Base-by-base conservation (phyloP, 2,888 invertebrate species). In the Habrosyne pyritoides region DNA sequence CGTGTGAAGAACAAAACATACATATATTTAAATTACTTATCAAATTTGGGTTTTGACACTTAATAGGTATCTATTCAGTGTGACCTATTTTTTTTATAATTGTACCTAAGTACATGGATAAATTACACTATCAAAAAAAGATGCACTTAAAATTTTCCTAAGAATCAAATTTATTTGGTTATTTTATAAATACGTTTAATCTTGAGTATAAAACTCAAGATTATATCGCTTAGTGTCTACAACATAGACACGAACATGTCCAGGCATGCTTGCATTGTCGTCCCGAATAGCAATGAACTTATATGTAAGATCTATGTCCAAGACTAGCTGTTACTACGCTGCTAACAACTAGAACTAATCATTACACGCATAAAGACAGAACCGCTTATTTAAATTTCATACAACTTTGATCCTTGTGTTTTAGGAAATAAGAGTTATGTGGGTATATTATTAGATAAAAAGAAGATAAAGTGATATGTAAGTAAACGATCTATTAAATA, bases 281-380 rank as follows among this genome's bases (percentile, higher is more conserved):
- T 28, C 47, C 47, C 46, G 30, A 53, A 53, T 53, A 53, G 47
- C 53, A 26, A 47, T 47, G 53, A 28, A 46, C 53, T 18, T 49
- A 26, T 7, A 49, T 10, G 49, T 49, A 14, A 36, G 14, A 36
- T 36, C 49, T 14, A 18, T 28, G 28, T 10, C 49, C 14, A 14
- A 49, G 48, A 49, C n/a, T 10, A n/a, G 48, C 48, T 14, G 26
- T 49, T 26, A 49, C 12, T n/a, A 33, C 8, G n/a, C 28, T 18
- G 18, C 26, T 24, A 48, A 30, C 50, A 28, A 50, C 50, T 18
- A n/a, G 1, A 42, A 50, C 21, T 50, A 50, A 50, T 50, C 28
- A 18, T n/a, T 26, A 49, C 48, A 14, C 14, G 30, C 12, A 28
- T 10, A 28, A 5, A 12, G 12, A 33, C 5, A 33, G 33, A 33